phyloP scores from a whole-genome alignment of 2,888 invertebrate species.

The Cabera pusaria region DNA sequence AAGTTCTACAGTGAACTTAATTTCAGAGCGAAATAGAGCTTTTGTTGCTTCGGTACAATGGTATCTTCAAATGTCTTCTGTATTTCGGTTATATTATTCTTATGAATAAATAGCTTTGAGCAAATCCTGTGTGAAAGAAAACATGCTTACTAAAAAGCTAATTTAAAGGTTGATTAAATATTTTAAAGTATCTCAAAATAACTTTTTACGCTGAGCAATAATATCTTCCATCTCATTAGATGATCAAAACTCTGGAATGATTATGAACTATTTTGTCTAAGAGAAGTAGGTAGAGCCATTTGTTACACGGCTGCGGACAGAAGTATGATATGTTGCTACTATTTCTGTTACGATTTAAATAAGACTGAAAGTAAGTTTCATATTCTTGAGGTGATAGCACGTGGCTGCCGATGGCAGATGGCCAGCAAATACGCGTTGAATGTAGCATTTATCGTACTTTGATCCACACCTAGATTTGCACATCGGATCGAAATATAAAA shows the following conservation, averaged over 20 bases:
- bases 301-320: constrained; percentile 23
- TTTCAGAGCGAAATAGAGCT: no score
- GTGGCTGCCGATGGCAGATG: constrained; percentile 38
- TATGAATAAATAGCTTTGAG: no score
- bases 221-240: no score
- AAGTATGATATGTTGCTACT: constrained; percentile 34
- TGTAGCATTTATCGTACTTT: constrained; percentile 34
- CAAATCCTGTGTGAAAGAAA: no score
- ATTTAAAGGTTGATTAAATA: no score
- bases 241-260: neutral
- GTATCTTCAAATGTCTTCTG: no score
- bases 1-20: constrained; percentile 7
- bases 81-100: no score
- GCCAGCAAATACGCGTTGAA: constrained; percentile 37
- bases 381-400: constrained; percentile 42
- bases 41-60: no score
- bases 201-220: no score
- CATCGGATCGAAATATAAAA: constrained; percentile 6
- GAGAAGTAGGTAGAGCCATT: constrained; percentile 23
- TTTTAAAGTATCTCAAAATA: no score
- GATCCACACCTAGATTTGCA: constrained; percentile 28
- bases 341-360: constrained; percentile 42
- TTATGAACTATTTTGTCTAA: constrained; percentile 17
- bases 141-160: no score
- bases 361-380: constrained; percentile 38